Evolutionary conservation across 2,113 vertebrate genomes (phyloP).

Genomic region (Vulpes vulpes): DNA sequence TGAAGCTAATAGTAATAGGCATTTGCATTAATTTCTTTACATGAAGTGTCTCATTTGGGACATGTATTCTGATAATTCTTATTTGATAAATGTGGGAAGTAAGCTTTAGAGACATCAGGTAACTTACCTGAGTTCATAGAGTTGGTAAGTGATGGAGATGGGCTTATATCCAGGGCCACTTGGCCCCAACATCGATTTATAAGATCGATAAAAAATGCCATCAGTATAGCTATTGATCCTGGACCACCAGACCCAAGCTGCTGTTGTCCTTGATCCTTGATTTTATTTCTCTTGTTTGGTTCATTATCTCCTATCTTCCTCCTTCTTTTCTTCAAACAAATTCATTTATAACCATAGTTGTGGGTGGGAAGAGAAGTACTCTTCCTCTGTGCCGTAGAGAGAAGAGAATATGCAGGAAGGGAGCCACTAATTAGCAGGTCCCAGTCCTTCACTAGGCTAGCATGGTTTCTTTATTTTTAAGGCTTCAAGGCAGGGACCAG

Average conservation of each 20-base stretch:
- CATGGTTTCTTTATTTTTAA: constrained; percentile 78
- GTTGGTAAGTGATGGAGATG: neutral
- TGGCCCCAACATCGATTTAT: neutral
- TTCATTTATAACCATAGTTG: constrained; percentile 64
- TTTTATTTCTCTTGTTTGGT: neutral
- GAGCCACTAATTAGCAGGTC: constrained; percentile 76
- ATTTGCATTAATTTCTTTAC: neutral
- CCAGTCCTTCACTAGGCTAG: constrained; percentile 56
- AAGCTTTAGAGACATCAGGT: neutral
- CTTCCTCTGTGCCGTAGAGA: constrained; percentile 28
- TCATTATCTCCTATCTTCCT: constrained; percentile 34
- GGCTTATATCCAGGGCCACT: neutral
- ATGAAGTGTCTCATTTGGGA: neutral
- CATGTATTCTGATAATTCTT: neutral
- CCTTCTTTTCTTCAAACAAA: constrained; percentile 34
- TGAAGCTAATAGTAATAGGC: neutral
- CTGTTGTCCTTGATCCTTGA: neutral
- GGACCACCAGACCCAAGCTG: neutral
- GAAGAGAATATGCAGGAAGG: constrained; percentile 67
- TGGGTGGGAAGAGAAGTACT: neutral
- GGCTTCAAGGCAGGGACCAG: constrained; percentile 77
- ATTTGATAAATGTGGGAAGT: neutral
- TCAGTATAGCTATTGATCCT: neutral
- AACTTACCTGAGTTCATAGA: neutral
- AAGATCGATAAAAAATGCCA: neutral